Evolutionary conservation across 2,888 invertebrate species (phyloP).

Genomic region (Habroteleia sp.): DNA sequence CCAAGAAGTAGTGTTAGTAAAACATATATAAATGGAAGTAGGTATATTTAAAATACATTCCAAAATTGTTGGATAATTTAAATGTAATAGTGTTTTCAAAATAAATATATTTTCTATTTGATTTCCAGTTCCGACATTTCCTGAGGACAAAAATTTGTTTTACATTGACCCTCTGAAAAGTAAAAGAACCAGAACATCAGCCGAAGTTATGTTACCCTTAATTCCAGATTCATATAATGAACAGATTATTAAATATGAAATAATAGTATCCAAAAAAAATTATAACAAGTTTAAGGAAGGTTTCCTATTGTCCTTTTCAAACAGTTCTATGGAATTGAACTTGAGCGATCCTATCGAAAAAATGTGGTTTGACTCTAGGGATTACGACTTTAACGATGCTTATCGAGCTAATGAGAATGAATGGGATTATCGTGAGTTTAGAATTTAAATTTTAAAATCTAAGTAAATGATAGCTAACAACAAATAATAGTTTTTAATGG

Average conservation of each 20-base stretch:
- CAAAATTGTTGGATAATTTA: too few species aligned
- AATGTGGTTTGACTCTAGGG: conserved; percentile 76
- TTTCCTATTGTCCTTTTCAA: too few species aligned
- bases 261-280: conserved; percentile 73
- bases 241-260: conserved; percentile 72
- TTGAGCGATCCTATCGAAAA: too few species aligned
- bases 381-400: conserved; percentile 69
- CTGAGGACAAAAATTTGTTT: conserved; percentile 62
- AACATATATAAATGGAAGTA: too few species aligned
- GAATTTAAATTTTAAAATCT: not conserved
- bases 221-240: conserved; percentile 71
- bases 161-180: conserved; percentile 70
- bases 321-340: too few species aligned
- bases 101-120: too few species aligned
- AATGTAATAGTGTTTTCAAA: too few species aligned
- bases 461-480: too few species aligned
- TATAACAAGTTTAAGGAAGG: too few species aligned
- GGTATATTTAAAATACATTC: too few species aligned
- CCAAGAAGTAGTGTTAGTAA: too few species aligned
- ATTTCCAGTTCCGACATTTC: conserved; percentile 73
- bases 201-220: conserved; percentile 73
- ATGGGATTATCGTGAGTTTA: conserved; percentile 67
- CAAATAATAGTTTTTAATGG: not conserved
- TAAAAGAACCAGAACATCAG: conserved; percentile 71
- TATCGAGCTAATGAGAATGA: conserved; percentile 74